These are phyloP conservation scores for Limnephilus rhombicus DNA, from an alignment of 2,888 invertebrate species.

Conservation along the genomic window DNA sequence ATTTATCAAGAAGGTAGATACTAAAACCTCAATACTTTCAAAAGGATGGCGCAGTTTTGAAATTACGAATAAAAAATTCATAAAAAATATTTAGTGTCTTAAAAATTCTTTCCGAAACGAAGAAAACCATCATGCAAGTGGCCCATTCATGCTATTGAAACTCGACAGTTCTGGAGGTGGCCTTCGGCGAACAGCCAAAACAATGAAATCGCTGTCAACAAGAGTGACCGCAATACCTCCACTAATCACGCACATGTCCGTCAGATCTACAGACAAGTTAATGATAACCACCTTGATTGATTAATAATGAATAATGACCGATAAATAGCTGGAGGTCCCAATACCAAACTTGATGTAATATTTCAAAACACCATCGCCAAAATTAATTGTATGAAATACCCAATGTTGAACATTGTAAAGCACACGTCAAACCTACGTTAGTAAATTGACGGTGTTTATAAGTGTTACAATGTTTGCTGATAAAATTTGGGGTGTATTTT, in stretches of 20 bases:
- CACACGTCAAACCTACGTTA: neutral
- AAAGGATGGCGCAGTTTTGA: neutral
- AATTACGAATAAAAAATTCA: neutral
- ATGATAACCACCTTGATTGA: conserved; percentile 5
- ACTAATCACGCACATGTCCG: conserved; percentile 23
- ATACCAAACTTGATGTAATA: neutral
- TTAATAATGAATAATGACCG: neutral
- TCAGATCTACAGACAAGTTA: neutral
- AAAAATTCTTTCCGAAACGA: neutral
- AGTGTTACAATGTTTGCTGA: neutral
- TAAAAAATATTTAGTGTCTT: neutral
- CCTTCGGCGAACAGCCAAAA: conserved; percentile 18
- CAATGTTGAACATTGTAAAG: neutral
- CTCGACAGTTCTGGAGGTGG: neutral
- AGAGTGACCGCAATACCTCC: neutral
- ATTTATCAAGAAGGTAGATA: neutral
- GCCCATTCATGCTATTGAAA: neutral
- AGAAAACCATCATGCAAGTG: neutral
- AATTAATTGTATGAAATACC: neutral
- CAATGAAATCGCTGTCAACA: conserved; percentile 13
- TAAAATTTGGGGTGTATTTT: neutral
- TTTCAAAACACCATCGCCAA: neutral
- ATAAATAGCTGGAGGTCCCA: neutral
- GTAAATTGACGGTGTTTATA: neutral
- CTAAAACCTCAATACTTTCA: neutral